Base-by-base conservation (phyloP, 2,888 invertebrate species). In the Catocala sponsa region DNA sequence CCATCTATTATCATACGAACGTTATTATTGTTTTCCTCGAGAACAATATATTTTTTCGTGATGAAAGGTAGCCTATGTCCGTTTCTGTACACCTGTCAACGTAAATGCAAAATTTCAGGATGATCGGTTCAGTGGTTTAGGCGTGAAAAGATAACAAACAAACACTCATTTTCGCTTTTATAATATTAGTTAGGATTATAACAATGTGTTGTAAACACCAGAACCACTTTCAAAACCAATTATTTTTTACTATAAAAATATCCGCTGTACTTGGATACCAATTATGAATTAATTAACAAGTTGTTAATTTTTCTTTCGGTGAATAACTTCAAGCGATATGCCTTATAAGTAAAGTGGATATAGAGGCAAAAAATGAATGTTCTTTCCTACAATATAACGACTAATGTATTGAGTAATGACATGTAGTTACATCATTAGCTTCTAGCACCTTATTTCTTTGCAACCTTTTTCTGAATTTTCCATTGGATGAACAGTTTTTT, bases 201-300 rank as follows among this genome's bases (percentile, higher is more conserved):
- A 25, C 25, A 25, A n/a, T n/a, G n/a, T 25, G 25, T 25, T 25
- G 4, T 2, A 25, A 38, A 38, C 35, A 38, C 35, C 35, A 38
- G 35, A 38, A 38, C 35, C 35, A 38, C 35, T 38, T 68, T 55
- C 33, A 13, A 13, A 65, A 65, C 35, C 46, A 66, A 70, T 70
- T 65, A 13, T 6, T 25, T 25, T 70, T 65, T 54, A 38, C 35
- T 55, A 65, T 49, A 54, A 54, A 56, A 62, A 61, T 33, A 4
- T n/a, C n/a, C 44, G 11, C 12, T 47, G 41, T 60, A 68, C 48
- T 50, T 44, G 15, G 59, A 13, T 35, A 47, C 53, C 46, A 59
- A 71, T 71, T 71, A 71, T 72, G 55, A 59, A 55, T 66, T 58
- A 32, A 68, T 46, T 55, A 47, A 59, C 11, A 52, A 48, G 41